Evolutionary conservation across 2,888 invertebrate species (phyloP).

Genomic region (Drosophila stalkeri): DNA sequence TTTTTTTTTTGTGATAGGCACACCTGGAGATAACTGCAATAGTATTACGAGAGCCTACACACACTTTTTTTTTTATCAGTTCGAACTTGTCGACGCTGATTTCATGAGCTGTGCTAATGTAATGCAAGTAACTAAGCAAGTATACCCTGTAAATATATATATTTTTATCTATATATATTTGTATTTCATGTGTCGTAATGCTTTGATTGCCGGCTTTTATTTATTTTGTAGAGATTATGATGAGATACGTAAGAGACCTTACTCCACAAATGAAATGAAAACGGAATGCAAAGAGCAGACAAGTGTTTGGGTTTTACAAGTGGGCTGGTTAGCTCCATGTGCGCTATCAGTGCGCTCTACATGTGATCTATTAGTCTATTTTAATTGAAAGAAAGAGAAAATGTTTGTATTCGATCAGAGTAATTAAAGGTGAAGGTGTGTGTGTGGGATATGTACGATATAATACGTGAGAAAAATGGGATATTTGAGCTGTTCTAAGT

Average conservation of each 20-base stretch:
- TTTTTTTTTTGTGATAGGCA: conserved; percentile 49
- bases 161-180: background rate
- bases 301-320: conserved; percentile 14
- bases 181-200: conserved; percentile 26
- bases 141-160: conserved; percentile 1
- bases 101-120: conserved; percentile 42
- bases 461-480: background rate
- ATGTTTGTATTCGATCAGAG: background rate
- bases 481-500: no score
- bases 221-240: conserved; percentile 44
- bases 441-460: background rate
- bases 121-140: conserved; percentile 37
- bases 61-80: conserved; percentile 46
- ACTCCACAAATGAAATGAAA: conserved; percentile 22
- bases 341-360: background rate
- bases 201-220: conserved; percentile 34
- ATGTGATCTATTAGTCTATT: conserved; percentile 3
- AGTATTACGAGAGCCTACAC: conserved; percentile 45
- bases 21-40: conserved; percentile 66
- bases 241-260: conserved; percentile 47
- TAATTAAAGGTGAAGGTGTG: conserved; percentile 6
- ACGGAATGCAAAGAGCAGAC: background rate
- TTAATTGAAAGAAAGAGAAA: background rate
- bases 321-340: conserved; percentile 10
- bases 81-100: conserved; percentile 32